Conservation (phyloP, 2,888 invertebrate genomes). For the Monochamus alternatus region DNA sequence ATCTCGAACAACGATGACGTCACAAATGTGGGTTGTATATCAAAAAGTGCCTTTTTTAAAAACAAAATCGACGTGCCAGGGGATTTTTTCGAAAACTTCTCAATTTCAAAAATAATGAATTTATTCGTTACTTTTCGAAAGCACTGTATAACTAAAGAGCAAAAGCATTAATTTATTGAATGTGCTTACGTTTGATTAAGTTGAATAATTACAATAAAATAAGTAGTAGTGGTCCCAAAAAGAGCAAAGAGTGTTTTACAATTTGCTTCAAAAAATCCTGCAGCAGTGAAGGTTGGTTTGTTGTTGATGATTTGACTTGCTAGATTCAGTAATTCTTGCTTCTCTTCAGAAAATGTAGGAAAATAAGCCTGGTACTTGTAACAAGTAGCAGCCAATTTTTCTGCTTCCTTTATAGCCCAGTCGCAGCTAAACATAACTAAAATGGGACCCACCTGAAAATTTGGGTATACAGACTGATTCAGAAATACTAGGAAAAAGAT, state of each 20-base stretch:
- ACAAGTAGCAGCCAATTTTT: conserved; percentile 34
- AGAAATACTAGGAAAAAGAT: no score
- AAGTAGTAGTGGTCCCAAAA: conserved; percentile 36
- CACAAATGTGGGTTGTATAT: no score
- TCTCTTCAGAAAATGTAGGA: conserved; percentile 38
- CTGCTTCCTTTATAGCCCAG: conserved; percentile 36
- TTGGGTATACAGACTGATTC: no score
- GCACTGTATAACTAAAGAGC: no score
- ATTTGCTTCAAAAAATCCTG: conserved; percentile 38
- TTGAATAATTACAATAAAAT: conserved; percentile 42
- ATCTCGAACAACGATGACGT: no score
- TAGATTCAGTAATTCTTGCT: conserved; percentile 39
- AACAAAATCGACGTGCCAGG: no score
- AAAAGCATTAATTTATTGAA: no score
- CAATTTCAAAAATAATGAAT: no score
- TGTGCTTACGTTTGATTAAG: conserved; percentile 22
- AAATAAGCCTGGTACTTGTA: conserved; percentile 42
- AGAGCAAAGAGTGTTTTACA: conserved; percentile 33
- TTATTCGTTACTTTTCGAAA: no score
- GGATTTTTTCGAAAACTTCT: no score
- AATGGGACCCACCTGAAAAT: conserved; percentile 30
- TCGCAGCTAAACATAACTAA: conserved; percentile 39
- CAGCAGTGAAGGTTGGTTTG: conserved; percentile 34
- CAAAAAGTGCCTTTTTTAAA: no score
- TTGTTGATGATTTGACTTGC: conserved; percentile 34